Evolutionary conservation across 64 coral and sea anemone species (phyloP).

Genomic region (Dendrophyllia cribrosa): DNA sequence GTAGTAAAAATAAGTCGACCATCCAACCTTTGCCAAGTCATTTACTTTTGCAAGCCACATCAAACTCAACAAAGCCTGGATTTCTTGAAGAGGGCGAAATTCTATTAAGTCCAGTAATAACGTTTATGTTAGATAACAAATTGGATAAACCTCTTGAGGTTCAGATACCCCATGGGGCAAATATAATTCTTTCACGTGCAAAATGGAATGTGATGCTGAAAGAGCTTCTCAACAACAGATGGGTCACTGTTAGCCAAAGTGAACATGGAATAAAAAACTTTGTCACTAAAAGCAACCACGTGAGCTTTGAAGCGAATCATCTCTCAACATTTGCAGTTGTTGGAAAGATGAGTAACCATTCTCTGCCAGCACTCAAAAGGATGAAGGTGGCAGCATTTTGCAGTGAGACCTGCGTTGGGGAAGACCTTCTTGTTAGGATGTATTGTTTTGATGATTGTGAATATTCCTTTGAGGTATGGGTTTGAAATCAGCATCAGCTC

Average conservation of each 20-base stretch:
- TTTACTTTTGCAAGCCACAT: background rate
- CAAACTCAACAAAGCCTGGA: background rate
- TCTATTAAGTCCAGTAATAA: slow-evolving; percentile 15
- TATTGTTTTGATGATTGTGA: slow-evolving; percentile 57
- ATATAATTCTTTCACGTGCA: background rate
- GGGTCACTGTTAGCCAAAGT: background rate
- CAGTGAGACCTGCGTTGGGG: slow-evolving; percentile 28
- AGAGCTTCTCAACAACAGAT: background rate
- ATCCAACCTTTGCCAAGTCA: background rate
- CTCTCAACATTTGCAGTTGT: slow-evolving; percentile 36
- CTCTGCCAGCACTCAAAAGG: slow-evolving; percentile 8
- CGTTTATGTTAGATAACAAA: background rate
- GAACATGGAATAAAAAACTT: background rate
- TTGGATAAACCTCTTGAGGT: background rate
- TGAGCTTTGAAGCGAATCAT: slow-evolving; percentile 18
- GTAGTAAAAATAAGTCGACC: background rate
- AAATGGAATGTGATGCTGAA: slow-evolving; percentile 30
- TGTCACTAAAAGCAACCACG: slow-evolving; percentile 26
- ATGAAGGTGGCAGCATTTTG: slow-evolving; percentile 55
- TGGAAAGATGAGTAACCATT: background rate
- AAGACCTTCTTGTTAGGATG: slow-evolving; percentile 17
- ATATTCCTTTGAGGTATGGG: slow-evolving; percentile 27
- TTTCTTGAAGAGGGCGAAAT: slow-evolving; percentile 13
- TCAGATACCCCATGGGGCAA: slow-evolving; percentile 46
- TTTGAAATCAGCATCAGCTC: too few relatives aligned